phyloP scores from a whole-genome alignment of 2,888 invertebrate species.

The Fabriciana adippe region DNA sequence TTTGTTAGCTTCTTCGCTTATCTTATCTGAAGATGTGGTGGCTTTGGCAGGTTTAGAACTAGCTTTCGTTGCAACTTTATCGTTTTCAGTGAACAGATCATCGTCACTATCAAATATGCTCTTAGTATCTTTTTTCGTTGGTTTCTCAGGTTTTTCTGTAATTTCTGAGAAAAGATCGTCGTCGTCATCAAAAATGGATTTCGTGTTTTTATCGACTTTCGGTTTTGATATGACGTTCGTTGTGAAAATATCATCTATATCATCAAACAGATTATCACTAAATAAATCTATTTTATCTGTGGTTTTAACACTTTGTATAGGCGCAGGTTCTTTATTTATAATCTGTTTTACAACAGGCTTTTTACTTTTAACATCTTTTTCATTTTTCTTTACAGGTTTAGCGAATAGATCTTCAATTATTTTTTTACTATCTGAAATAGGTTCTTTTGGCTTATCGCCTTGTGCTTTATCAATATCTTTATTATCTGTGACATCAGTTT shows the following conservation, averaged over 20 bases:
- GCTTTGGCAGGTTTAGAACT: not conserved
- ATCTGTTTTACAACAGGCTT: not conserved
- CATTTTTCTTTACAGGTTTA: constrained; percentile 50
- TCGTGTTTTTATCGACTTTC: constrained; percentile 44
- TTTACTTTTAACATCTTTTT: constrained; percentile 29
- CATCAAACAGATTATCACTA: constrained; percentile 72
- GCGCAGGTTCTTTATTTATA: constrained; percentile 29
- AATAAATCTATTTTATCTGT: constrained; percentile 62
- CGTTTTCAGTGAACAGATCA: constrained; percentile 49
- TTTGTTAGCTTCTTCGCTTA: constrained; percentile 6
- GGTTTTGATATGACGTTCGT: constrained; percentile 51
- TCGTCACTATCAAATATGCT: constrained; percentile 58
- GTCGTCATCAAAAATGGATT: constrained; percentile 67
- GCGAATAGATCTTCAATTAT: constrained; percentile 68
- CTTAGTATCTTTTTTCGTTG: constrained; percentile 37
- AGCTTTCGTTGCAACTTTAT: not conserved
- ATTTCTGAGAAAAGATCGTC: constrained; percentile 67
- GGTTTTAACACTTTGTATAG: constrained; percentile 6
- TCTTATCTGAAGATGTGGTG: not conserved
- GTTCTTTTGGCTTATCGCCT: not conserved
- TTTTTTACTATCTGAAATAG: constrained; percentile 46
- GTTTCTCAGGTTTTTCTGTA: constrained; percentile 39
- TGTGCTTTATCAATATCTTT: constrained; percentile 25
- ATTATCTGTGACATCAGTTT: constrained; percentile 44
- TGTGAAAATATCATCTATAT: constrained; percentile 72